A percentile compares a stretch with the other conserved stretches of the same genome.
These are phyloP conservation scores for Allolobophora icterica DNA, from an alignment of 2,888 invertebrate species.

Conservation along the genomic window DNA sequence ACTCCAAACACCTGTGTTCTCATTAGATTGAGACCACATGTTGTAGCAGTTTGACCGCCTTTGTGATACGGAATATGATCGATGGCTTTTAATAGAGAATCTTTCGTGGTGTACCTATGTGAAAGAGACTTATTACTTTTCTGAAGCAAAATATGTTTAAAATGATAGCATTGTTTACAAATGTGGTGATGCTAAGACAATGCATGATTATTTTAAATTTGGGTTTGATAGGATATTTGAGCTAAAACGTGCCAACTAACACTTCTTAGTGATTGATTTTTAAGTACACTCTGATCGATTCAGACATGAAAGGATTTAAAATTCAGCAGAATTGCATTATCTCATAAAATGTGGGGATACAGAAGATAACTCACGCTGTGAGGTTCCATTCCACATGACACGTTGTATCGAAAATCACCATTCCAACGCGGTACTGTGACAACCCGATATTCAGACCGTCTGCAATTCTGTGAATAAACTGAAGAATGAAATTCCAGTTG, in stretches of 20 bases:
- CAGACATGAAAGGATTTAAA: too few species aligned
- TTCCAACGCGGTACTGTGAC: neutral
- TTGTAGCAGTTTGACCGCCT: neutral
- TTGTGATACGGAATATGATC: neutral
- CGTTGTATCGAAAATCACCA: constrained; percentile 29
- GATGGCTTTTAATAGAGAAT: neutral
- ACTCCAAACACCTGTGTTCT: neutral
- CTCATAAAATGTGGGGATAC: too few species aligned
- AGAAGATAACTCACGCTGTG: neutral
- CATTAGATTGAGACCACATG: neutral
- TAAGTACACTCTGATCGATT: too few species aligned
- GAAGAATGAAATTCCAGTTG: constrained; percentile 31
- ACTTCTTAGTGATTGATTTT: too few species aligned
- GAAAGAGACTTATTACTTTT: neutral
- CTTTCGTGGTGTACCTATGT: neutral
- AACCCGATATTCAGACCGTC: constrained; percentile 20
- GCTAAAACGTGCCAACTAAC: too few species aligned
- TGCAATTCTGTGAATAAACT: constrained; percentile 22
- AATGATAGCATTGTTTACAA: too few species aligned
- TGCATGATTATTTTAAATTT: neutral
- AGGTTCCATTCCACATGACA: neutral
- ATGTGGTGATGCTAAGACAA: too few species aligned
- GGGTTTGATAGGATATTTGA: too few species aligned
- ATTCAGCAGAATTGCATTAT: too few species aligned
- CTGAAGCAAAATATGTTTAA: too few species aligned